These are phyloP conservation scores for Onychomys leucogaster DNA, from an alignment of 2,797 vertebrate species.

Conservation along the genomic window DNA sequence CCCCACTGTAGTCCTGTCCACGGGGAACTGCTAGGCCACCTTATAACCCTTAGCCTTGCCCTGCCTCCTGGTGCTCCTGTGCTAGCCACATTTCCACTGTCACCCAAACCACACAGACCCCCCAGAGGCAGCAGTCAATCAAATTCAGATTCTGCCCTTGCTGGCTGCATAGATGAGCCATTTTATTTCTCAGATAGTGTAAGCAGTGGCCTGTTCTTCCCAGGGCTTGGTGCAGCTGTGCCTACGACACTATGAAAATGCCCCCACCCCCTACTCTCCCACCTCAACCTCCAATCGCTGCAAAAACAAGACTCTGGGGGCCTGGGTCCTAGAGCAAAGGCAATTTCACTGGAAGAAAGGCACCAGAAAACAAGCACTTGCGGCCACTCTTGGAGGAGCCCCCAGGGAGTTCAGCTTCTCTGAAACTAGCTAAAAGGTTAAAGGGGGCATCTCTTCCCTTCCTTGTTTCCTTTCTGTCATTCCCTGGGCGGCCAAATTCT, in stretches of 20 bases:
- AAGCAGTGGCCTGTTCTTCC: slow-evolving; percentile 45
- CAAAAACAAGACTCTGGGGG: slow-evolving; percentile 56
- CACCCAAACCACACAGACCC: not conserved
- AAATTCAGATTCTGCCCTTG: slow-evolving; percentile 26
- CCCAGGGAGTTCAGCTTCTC: slow-evolving; percentile 47
- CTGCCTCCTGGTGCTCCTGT: not conserved
- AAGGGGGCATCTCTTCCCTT: not conserved
- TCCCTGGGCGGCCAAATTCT: not conserved
- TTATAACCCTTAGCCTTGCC: not conserved
- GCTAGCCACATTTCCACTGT: not conserved
- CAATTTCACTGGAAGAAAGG: slow-evolving; percentile 38
- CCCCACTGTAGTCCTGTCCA: not conserved
- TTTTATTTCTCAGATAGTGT: not conserved
- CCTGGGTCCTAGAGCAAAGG: slow-evolving; percentile 67
- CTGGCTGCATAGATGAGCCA: not conserved
- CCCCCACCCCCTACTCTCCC: not conserved
- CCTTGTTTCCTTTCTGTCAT: not conserved
- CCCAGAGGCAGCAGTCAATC: not conserved
- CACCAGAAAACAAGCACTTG: not conserved
- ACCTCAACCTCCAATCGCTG: not conserved
- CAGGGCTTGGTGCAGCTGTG: not conserved
- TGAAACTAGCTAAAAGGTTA: slow-evolving; percentile 58
- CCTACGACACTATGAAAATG: not conserved
- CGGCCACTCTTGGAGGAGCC: slow-evolving; percentile 20
- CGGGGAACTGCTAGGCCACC: not conserved